phyloP scores from a whole-genome alignment of 2,888 invertebrate genomes.

The Zaprionus lineosus region DNA sequence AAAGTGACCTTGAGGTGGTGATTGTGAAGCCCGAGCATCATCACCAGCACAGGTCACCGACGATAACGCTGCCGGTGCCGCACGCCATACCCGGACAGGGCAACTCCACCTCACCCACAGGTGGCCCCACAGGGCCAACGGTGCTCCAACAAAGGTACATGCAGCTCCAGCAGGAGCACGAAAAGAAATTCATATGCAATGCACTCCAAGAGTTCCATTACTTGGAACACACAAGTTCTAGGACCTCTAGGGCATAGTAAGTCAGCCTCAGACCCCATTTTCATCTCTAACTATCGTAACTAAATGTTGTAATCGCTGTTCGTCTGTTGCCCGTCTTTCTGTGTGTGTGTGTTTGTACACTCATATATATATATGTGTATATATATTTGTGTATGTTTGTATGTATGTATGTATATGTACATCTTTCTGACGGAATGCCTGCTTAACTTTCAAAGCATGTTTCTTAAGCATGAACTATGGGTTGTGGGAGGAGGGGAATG shows the following conservation, averaged over 20 bases:
- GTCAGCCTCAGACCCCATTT: conserved; percentile 51
- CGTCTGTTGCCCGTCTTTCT: conserved; percentile 12
- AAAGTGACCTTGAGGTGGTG: conserved; percentile 61
- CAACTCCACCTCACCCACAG: conserved; percentile 11
- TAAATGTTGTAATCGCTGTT: conserved; percentile 56
- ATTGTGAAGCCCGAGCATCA: conserved; percentile 57
- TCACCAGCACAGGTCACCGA: conserved; percentile 68
- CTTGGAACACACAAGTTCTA: conserved; percentile 63
- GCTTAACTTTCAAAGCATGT: background rate
- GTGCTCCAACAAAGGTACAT: conserved; percentile 74
- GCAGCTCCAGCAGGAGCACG: conserved; percentile 71
- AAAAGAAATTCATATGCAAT: conserved; percentile 71
- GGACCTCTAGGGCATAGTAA: conserved; percentile 71
- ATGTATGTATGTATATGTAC: too few species aligned
- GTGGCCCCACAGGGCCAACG: conserved; percentile 39
- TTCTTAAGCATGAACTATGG: too few species aligned
- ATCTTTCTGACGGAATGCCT: too few species aligned
- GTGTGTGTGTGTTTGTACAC: conserved; percentile 3
- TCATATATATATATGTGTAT: conserved; percentile 11
- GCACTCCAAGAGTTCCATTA: conserved; percentile 71
- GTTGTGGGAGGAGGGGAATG: too few species aligned
- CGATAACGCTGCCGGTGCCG: conserved; percentile 61
- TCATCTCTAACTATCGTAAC: conserved; percentile 44
- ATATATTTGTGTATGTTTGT: conserved; percentile 3
- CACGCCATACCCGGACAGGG: conserved; percentile 21